These are phyloP conservation scores for Furcifer pardalis DNA, from an alignment of 2,797 vertebrate species.

Conservation along the genomic window DNA sequence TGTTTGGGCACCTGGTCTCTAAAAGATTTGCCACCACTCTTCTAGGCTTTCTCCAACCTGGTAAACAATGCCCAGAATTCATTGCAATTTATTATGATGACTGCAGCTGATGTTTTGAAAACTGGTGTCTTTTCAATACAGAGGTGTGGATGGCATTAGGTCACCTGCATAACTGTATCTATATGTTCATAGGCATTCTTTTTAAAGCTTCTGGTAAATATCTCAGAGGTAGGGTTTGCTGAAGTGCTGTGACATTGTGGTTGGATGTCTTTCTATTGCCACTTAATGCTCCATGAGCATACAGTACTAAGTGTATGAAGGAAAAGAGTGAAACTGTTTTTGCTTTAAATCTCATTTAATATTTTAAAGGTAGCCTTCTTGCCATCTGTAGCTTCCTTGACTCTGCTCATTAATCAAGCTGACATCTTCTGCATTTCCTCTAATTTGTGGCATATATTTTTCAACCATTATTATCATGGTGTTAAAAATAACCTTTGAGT, in stretches of 20 bases:
- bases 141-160: background rate
- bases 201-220: background rate
- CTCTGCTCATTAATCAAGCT: background rate
- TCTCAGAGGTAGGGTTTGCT: background rate
- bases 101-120: too few relatives aligned
- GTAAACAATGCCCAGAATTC: too few relatives aligned
- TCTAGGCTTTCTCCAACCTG: too few relatives aligned
- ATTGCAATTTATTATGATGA: too few relatives aligned
- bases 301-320: background rate
- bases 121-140: too few relatives aligned
- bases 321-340: background rate
- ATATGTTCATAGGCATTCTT: background rate
- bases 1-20: too few relatives aligned
- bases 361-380: background rate
- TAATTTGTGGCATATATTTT: background rate
- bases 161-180: too few relatives aligned
- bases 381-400: background rate
- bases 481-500: background rate
- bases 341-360: background rate
- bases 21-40: too few relatives aligned
- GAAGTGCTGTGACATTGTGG: background rate
- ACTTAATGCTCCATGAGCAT: background rate
- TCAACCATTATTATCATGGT: background rate
- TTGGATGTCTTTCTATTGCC: background rate
- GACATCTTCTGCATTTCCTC: background rate